A percentile compares a stretch with the other conserved stretches of the same genome.
phyloP scores from a whole-genome alignment of 2,113 vertebrate species.

The Indicator indicator region DNA sequence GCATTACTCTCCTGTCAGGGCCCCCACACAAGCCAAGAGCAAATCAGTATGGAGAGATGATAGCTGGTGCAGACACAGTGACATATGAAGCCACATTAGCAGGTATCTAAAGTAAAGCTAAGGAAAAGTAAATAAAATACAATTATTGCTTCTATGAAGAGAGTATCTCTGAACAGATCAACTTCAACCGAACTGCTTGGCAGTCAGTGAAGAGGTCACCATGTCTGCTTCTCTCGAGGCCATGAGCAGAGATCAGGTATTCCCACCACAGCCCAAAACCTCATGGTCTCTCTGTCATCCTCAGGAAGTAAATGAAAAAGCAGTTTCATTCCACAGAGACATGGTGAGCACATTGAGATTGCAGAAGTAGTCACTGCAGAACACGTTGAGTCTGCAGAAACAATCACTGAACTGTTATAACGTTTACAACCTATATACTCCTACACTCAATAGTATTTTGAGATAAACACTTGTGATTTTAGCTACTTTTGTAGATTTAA shows the following conservation, averaged over 20 bases:
- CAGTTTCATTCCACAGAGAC: background rate
- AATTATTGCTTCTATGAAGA: background rate
- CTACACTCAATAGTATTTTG: background rate
- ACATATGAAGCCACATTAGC: background rate
- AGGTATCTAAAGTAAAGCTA: background rate
- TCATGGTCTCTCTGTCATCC: background rate
- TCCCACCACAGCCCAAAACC: background rate
- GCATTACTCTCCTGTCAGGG: background rate
- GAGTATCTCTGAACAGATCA: background rate
- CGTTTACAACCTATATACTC: background rate
- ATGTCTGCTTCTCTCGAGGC: background rate
- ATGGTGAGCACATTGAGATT: accelerated
- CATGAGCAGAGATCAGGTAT: background rate
- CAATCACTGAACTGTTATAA: background rate
- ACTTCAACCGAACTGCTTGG: background rate
- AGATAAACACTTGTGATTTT: background rate
- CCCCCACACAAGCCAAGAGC: background rate
- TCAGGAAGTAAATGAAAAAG: background rate
- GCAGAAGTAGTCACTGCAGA: too few species aligned
- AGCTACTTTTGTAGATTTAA: background rate
- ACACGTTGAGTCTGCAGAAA: background rate
- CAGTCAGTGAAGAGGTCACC: background rate
- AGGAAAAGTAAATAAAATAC: too few species aligned
- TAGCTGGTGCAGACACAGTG: background rate
- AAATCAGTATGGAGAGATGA: background rate